A percentile compares a stretch with the other conserved stretches of the same genome.
Evolutionary conservation across 2,888 invertebrate genomes (phyloP).

Genomic region (Atherix ibis): DNA sequence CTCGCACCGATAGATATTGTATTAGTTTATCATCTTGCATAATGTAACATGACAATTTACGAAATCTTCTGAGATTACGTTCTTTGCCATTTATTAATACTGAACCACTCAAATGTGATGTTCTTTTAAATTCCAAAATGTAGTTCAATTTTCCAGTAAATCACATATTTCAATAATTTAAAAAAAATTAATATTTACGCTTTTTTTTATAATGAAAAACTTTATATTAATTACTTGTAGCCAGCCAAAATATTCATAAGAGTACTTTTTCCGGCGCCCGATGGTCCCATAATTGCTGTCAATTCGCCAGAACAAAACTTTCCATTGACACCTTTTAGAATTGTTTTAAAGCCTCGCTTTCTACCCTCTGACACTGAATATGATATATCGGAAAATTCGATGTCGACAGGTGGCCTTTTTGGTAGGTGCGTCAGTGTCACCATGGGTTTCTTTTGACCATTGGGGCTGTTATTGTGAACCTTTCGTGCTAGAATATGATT

Average conservation of each 20-base stretch:
- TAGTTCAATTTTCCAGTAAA: too few relatives aligned
- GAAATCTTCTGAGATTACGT: constrained; percentile 69
- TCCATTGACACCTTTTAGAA: constrained; percentile 77
- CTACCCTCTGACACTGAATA: constrained; percentile 79
- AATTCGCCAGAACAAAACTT: constrained; percentile 80
- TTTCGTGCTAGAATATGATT: constrained; percentile 45
- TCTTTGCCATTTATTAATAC: constrained; percentile 79
- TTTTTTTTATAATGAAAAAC: constrained; percentile 1
- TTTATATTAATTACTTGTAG: constrained; percentile 50
- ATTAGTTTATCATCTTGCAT: constrained; percentile 89
- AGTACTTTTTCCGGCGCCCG: constrained; percentile 62
- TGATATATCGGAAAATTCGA: constrained; percentile 73
- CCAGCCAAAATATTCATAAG: constrained; percentile 80
- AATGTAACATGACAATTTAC: constrained; percentile 90
- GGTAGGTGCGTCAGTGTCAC: constrained; percentile 64
- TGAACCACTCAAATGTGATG: constrained; percentile 68
- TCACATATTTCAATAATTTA: constrained; percentile 4
- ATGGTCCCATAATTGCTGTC: constrained; percentile 93
- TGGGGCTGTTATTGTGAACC: constrained; percentile 55
- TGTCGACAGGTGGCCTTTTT: constrained; percentile 75
- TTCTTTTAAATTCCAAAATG: constrained; percentile 53
- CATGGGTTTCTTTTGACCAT: constrained; percentile 51
- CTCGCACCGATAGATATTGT: constrained; percentile 77
- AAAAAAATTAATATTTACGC: neutral
- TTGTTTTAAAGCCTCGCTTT: constrained; percentile 66